Evolutionary conservation across 35 echinoderm and acorn worm genomes (phyloP).

Genomic region (Heliocidaris erythrogramma): DNA sequence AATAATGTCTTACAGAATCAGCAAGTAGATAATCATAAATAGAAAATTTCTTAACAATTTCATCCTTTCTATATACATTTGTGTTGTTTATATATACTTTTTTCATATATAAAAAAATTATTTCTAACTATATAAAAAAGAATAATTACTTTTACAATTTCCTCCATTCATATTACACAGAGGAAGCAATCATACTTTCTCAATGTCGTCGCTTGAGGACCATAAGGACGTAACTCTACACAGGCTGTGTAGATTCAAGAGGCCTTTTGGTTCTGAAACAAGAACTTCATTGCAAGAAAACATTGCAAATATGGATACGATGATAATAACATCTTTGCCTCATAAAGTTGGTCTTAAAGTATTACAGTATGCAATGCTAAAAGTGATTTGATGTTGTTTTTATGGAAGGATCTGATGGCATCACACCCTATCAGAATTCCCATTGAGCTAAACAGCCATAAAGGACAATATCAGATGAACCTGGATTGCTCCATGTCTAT

Average conservation of each 20-base stretch:
- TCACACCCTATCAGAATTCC: neutral
- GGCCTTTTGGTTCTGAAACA: neutral
- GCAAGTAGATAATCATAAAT: constrained; percentile 4
- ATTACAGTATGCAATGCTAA: neutral
- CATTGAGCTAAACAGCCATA: neutral
- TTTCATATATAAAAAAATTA: constrained; percentile 5
- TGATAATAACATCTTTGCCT: too few species aligned
- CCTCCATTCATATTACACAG: neutral
- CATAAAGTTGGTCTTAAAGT: neutral
- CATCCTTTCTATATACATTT: constrained; percentile 18
- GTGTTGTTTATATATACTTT: constrained; percentile 6
- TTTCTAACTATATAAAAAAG: neutral
- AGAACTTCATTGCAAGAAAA: neutral
- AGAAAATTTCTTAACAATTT: neutral
- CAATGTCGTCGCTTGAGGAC: neutral
- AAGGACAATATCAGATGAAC: too few species aligned
- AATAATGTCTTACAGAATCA: neutral
- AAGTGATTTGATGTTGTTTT: neutral
- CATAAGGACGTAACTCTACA: neutral
- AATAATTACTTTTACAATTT: neutral
- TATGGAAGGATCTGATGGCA: neutral
- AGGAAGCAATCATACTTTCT: neutral
- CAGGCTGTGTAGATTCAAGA: neutral
- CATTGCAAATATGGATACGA: neutral
- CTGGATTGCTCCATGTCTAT: too few species aligned